Evolutionary conservation across 2,888 invertebrate species (phyloP).

Genomic region (Chrysotoxum bicinctum): DNA sequence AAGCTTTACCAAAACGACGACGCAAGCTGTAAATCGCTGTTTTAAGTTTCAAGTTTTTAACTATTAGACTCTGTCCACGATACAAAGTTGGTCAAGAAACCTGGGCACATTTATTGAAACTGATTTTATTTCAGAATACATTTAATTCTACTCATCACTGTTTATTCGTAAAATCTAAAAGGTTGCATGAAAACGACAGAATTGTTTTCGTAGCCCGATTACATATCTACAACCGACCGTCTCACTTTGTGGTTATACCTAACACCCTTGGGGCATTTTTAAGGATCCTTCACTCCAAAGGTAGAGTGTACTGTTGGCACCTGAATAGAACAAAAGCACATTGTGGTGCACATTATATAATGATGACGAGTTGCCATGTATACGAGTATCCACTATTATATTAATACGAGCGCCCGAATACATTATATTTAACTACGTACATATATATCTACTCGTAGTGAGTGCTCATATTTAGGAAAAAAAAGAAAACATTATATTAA

Average conservation of each 20-base stretch:
- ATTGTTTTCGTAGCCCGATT: neutral
- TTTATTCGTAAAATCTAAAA: neutral
- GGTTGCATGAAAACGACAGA: neutral
- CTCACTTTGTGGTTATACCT: neutral
- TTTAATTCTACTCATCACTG: neutral
- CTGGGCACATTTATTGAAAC: no score
- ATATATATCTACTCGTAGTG: neutral
- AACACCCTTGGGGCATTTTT: neutral
- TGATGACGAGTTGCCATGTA: constrained; percentile 43
- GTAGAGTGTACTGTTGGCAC: constrained; percentile 20
- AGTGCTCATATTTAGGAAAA: neutral
- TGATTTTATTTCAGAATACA: neutral
- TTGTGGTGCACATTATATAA: constrained; percentile 38
- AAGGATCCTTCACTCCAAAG: constrained; percentile 43
- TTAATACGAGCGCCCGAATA: constrained; percentile 34
- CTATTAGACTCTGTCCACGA: no score
- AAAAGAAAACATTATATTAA: neutral
- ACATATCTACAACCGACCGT: neutral
- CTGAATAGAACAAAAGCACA: constrained; percentile 68
- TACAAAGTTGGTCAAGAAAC: no score
- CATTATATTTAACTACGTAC: constrained; percentile 35
- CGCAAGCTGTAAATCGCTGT: no score
- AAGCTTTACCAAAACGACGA: no score
- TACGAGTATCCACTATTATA: neutral
- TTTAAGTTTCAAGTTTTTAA: no score